Base-by-base conservation (phyloP, 2,888 invertebrate species). In the Eilema griseolum region DNA sequence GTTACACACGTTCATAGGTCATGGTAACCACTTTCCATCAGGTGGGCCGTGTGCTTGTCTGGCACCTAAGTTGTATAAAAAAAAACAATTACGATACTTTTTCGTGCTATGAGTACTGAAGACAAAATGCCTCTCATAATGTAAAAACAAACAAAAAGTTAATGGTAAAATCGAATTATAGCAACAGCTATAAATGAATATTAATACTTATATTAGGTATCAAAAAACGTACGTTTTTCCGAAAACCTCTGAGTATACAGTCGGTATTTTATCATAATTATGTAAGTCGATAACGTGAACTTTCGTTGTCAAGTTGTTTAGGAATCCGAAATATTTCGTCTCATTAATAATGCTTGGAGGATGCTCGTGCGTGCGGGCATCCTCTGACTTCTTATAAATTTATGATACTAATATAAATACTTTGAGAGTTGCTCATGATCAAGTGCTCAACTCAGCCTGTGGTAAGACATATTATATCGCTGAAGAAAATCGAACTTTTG, bases 371-470 rank as follows among this genome's bases (percentile, higher is more conserved):
- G 89, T 90, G 90, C 78, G 80, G 86, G 85, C 84, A 90, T 89
- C 82, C 85, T 75, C 83, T 80, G 84, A 88, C 86, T 91, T 90
- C 89, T 92, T 90, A 92, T 86, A 88, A 92, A 93, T 93, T 92
- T 93, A 93, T 92, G 91, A 90, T 88, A 89, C 90, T 88, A 92
- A 92, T 92, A 92, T 92, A 92, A 93, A 93, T 93, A 92, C 92
- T 93, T 92, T 66, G 82, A 79, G 79, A 88, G 90, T 88, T 87
- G 75, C 75, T 80, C 83, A 86, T 86, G 87, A 90, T 89, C 85
- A 87, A 89, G 84, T 86, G 75, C 80, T 83, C 76, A 74, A 83
- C 81, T 82, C 76, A 80, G 76, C 76, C 79, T 77, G 77, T 75
- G 74, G 73, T 74, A 72, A 76, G 76, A 81, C 78, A 76, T 75